Evolutionary conservation across 2,888 invertebrate genomes (phyloP).

Genomic region (Branchellion lobata): DNA sequence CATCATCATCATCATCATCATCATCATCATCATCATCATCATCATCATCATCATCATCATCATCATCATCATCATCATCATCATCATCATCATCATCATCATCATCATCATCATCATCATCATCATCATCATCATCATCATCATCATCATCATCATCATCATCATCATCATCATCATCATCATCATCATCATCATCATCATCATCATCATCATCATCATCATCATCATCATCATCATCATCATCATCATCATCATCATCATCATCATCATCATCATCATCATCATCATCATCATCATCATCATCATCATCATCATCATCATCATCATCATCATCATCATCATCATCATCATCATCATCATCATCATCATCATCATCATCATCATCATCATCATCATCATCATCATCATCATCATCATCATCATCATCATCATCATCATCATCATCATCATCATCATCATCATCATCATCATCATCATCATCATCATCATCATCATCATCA

Average conservation of each 20-base stretch:
- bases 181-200: background rate
- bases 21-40: conserved; percentile 31
- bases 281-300: conserved; percentile 14
- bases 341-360: conserved; percentile 11
- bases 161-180: conserved; percentile 5
- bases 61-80: conserved; percentile 19
- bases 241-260: conserved; percentile 5
- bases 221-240: background rate
- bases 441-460: conserved; percentile 23
- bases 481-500: conserved; percentile 5
- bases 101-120: conserved; percentile 11
- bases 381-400: conserved; percentile 16
- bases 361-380: conserved; percentile 5
- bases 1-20: conserved; percentile 38
- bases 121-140: conserved; percentile 10
- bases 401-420: conserved; percentile 14
- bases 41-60: conserved; percentile 21
- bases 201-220: background rate
- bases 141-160: conserved; percentile 15
- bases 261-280: conserved; percentile 16
- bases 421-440: conserved; percentile 4
- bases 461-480: conserved; percentile 11
- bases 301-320: conserved; percentile 4
- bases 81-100: conserved; percentile 17
- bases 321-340: conserved; percentile 23